These are phyloP conservation scores for Brachionichthys hirsutus DNA, from an alignment of 2,113 vertebrate genomes.

Conservation along the genomic window DNA sequence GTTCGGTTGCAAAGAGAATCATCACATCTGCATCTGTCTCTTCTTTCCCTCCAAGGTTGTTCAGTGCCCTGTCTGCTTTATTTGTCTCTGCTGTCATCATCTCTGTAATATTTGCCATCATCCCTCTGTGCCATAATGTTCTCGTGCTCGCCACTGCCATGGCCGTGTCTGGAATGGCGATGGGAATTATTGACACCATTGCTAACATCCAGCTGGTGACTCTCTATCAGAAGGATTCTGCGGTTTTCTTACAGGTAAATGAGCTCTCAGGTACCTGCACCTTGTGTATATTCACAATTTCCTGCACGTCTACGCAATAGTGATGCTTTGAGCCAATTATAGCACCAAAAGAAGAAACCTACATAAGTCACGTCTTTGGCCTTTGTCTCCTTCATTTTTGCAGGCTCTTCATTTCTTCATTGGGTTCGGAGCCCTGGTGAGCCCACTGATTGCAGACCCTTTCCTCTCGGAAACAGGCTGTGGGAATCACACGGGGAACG, in stretches of 20 bases:
- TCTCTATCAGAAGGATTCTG: slow-evolving; percentile 94
- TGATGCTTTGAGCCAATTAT: background rate
- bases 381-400: slow-evolving; percentile 28
- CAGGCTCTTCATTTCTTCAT: slow-evolving; percentile 97
- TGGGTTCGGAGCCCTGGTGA: slow-evolving; percentile 91
- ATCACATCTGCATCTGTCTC: slow-evolving; percentile 3
- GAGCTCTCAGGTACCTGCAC: background rate
- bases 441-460: slow-evolving; percentile 93
- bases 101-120: slow-evolving; percentile 91
- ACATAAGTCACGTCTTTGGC: slow-evolving; percentile 21
- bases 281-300: background rate
- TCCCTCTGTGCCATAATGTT: slow-evolving; percentile 89
- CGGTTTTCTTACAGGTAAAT: slow-evolving; percentile 91
- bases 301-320: background rate
- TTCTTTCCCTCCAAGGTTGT: slow-evolving; percentile 77
- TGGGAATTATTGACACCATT: slow-evolving; percentile 96
- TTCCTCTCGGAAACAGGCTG: slow-evolving; percentile 91
- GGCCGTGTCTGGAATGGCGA: slow-evolving; percentile 92
- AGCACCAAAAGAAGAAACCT: too few species aligned
- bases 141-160: slow-evolving; percentile 87
- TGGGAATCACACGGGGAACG: slow-evolving; percentile 82
- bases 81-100: slow-evolving; percentile 86
- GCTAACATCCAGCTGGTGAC: slow-evolving; percentile 94
- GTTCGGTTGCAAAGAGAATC: background rate
- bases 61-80: slow-evolving; percentile 84